Evolutionary conservation across 2,888 invertebrate genomes (phyloP).

Genomic region (Amphimallon solstitiale): DNA sequence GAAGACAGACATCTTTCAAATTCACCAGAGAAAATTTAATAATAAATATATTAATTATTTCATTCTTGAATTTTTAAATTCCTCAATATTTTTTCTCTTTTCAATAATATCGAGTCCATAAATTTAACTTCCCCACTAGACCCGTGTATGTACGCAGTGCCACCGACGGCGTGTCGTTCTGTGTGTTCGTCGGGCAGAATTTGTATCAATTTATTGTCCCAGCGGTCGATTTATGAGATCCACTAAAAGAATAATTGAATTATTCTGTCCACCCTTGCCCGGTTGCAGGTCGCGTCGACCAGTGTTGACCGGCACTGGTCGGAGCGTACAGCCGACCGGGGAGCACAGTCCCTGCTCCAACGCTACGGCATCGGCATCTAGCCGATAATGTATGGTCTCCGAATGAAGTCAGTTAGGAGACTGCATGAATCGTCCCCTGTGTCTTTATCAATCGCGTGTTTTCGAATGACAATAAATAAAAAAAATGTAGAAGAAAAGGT

Average conservation of each 20-base stretch:
- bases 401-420: conserved; percentile 17
- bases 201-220: conserved; percentile 44
- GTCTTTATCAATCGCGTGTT: conserved; percentile 21
- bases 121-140: no score
- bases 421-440: conserved; percentile 15
- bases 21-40: no score
- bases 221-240: conserved; percentile 31
- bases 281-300: not conserved
- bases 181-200: conserved; percentile 22
- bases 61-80: no score
- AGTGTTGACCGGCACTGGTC: conserved; percentile 1
- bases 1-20: no score
- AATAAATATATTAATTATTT: no score
- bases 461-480: not conserved
- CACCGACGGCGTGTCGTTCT: not conserved
- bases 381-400: conserved; percentile 15
- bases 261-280: conserved; percentile 27
- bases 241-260: conserved; percentile 36
- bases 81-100: no score
- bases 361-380: not conserved
- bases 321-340: not conserved
- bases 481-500: no score
- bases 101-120: no score
- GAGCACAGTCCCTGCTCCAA: not conserved
- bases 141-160: no score